Evolutionary conservation across 2,888 invertebrate genomes (phyloP).

Genomic region (Nezara viridula): DNA sequence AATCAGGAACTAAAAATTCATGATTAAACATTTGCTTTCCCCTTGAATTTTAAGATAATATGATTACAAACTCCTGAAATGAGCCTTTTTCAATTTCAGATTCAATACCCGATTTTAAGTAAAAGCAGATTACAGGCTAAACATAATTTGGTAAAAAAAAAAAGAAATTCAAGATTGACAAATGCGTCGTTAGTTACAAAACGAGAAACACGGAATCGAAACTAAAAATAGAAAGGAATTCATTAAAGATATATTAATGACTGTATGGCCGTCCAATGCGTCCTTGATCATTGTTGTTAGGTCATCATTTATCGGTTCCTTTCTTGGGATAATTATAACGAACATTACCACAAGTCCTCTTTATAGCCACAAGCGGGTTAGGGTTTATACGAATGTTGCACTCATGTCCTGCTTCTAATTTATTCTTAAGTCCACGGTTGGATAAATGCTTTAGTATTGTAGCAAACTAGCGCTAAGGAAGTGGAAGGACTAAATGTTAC

Average conservation of each 20-base stretch:
- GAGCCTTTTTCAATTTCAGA: too few relatives aligned
- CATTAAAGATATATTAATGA: background rate
- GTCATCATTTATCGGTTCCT: background rate
- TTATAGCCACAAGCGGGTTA: background rate
- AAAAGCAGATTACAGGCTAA: too few relatives aligned
- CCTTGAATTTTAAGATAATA: too few relatives aligned
- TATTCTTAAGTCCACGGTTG: background rate
- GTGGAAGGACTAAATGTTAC: too few relatives aligned
- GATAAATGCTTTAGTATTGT: background rate
- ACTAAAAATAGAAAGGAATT: background rate
- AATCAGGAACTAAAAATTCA: too few relatives aligned
- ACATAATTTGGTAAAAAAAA: too few relatives aligned
- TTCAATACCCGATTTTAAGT: too few relatives aligned
- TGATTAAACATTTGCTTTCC: too few relatives aligned
- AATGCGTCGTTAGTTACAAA: background rate
- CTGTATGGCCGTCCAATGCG: background rate
- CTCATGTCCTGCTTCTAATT: background rate
- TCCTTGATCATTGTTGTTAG: background rate
- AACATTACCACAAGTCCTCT: background rate
- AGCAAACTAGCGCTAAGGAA: too few relatives aligned
- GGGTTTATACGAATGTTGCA: background rate
- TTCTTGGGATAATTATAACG: background rate
- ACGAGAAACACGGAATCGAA: background rate
- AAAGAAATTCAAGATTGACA: too few relatives aligned
- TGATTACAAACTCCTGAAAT: too few relatives aligned